A percentile compares a stretch with the other conserved stretches of the same genome.
Conservation (phyloP, 2,888 invertebrate genomes). For the Caradrina clavipalpis region DNA sequence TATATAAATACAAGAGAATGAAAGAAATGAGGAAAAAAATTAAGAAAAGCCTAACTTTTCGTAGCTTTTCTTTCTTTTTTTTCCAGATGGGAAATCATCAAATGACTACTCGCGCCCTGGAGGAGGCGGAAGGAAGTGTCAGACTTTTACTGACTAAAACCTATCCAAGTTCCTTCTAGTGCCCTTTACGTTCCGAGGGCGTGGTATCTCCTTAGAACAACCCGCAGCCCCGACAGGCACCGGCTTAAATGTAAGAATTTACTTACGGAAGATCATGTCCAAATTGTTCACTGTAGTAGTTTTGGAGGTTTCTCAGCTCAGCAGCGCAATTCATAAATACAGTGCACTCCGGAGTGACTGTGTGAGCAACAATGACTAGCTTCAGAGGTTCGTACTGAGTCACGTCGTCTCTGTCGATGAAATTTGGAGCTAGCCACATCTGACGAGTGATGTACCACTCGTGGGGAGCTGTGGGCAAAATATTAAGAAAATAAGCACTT, state of each 20-base stretch:
- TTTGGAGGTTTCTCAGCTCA: slow-evolving; percentile 77
- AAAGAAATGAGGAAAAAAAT: no score
- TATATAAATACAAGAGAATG: no score
- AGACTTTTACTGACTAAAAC: no score
- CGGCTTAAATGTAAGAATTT: not conserved
- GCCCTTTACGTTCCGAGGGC: no score
- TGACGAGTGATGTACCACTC: slow-evolving; percentile 82
- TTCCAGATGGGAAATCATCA: no score
- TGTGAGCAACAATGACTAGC: slow-evolving; percentile 82
- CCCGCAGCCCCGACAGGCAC: no score
- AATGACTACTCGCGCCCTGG: no score
- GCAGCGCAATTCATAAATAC: slow-evolving; percentile 78
- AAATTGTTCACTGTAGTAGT: slow-evolving; percentile 61
- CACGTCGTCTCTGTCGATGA: slow-evolving; percentile 49
- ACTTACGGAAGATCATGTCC: slow-evolving; percentile 68
- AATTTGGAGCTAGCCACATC: slow-evolving; percentile 79
- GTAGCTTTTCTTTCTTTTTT: no score
- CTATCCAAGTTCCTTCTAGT: no score
- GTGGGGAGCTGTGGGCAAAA: slow-evolving; percentile 74
- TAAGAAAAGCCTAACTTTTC: no score
- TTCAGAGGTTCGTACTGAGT: slow-evolving; percentile 74
- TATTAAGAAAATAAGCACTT: not conserved
- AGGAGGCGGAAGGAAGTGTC: no score
- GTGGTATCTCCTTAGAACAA: no score
- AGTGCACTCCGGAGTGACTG: slow-evolving; percentile 76